Conservation (phyloP, 2,888 invertebrate species). For the Caenorhabditis sp. region DNA sequence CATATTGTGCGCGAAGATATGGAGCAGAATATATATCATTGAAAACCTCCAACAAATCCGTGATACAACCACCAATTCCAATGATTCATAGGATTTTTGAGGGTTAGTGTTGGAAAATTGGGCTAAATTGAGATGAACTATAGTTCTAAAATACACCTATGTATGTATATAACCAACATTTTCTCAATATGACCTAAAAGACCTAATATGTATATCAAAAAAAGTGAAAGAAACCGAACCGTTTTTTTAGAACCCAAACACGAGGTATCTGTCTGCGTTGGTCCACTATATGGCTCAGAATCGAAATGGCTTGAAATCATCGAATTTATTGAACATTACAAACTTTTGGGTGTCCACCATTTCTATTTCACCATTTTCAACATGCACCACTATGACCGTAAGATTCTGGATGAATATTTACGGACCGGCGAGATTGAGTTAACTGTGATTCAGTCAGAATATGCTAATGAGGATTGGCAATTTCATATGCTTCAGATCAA, state of each 20-base stretch:
- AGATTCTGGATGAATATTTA: conserved; percentile 18
- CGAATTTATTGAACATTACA: conserved; percentile 1
- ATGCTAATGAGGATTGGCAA: conserved; percentile 15
- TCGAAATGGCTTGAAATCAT: conserved; percentile 1
- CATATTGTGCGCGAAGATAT: not conserved
- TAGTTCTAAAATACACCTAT: too few relatives aligned
- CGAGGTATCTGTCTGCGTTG: not conserved
- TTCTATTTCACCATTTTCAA: conserved; percentile 28
- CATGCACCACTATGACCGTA: conserved; percentile 17
- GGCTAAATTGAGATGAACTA: too few relatives aligned
- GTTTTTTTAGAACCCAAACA: not conserved
- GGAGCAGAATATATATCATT: not conserved
- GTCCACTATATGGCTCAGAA: not conserved
- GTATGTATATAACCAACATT: too few relatives aligned
- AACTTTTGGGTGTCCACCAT: conserved; percentile 9
- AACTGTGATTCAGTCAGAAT: conserved; percentile 13
- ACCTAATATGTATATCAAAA: too few relatives aligned
- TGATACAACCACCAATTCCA: not conserved
- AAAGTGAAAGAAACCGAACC: not conserved
- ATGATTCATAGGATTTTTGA: conserved; percentile 1
- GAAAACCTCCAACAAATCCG: too few relatives aligned
- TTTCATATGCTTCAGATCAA: not conserved
- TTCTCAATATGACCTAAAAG: too few relatives aligned
- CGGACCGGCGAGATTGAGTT: conserved; percentile 11
- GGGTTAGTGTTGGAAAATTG: not conserved